phyloP scores from a whole-genome alignment of 2,113 vertebrate species.

The Hippolais icterina region DNA sequence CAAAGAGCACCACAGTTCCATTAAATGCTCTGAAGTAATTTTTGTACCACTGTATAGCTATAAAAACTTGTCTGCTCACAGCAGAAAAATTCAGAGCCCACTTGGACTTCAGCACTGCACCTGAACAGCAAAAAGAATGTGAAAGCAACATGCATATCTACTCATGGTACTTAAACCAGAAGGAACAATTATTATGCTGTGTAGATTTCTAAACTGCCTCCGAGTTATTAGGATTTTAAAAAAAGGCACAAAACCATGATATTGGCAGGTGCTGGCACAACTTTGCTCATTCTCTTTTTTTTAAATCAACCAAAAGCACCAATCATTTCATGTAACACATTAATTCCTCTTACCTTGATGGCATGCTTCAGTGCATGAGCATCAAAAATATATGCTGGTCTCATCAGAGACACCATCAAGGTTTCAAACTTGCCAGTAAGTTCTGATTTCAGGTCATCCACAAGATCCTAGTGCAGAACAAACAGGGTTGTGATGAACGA shows the following conservation, averaged over 20 bases:
- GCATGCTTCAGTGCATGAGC: constrained; percentile 87
- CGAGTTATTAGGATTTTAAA: background rate
- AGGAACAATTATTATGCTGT: background rate
- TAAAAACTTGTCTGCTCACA: background rate
- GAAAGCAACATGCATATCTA: background rate
- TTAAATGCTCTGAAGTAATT: background rate
- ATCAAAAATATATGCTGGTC: constrained; percentile 79
- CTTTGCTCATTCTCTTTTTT: background rate
- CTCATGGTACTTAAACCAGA: background rate
- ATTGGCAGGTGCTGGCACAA: background rate
- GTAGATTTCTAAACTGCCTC: background rate
- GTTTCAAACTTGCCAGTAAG: constrained; percentile 91
- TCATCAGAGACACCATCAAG: constrained; percentile 90
- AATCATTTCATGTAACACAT: background rate
- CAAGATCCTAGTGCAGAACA: constrained; percentile 80
- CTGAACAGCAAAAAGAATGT: background rate
- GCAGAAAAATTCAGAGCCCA: background rate
- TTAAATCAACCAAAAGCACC: background rate
- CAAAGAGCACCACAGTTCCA: background rate
- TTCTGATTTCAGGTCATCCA: constrained; percentile 90
- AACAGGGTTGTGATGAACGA: background rate
- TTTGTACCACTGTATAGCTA: background rate
- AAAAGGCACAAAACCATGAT: background rate
- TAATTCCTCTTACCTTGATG: constrained; percentile 82
- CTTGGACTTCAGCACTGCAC: background rate